Conservation (phyloP, 2,113 vertebrate genomes). For the Microcebus jonahi region DNA sequence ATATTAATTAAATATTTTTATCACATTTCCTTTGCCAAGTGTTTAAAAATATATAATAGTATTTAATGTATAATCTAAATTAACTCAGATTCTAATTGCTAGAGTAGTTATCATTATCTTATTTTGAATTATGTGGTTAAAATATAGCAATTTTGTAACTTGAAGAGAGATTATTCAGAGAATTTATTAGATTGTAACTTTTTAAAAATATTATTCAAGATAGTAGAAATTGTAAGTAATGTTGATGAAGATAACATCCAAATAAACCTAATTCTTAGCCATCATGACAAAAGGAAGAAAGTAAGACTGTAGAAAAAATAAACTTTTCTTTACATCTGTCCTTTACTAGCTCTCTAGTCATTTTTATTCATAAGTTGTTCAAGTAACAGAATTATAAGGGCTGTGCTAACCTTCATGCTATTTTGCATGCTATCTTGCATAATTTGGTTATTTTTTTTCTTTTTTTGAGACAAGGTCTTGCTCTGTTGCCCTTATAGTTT, state of each 20-base stretch:
- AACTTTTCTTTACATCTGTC: neutral
- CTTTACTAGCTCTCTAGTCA: neutral
- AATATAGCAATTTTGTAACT: neutral
- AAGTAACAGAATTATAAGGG: neutral
- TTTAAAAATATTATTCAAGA: neutral
- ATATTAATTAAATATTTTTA: neutral
- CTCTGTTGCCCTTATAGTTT: neutral
- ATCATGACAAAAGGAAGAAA: neutral
- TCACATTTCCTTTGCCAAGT: neutral
- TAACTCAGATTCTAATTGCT: neutral
- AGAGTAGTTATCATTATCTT: neutral
- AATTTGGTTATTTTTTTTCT: neutral
- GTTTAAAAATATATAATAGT: neutral
- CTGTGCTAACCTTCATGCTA: neutral
- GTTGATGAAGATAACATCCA: neutral
- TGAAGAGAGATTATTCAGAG: neutral
- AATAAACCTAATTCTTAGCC: slow-evolving; percentile 8
- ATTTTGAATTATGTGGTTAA: slow-evolving; percentile 28
- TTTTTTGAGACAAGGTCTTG: too few species aligned
- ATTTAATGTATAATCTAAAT: neutral
- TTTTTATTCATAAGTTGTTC: neutral
- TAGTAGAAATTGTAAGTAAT: neutral
- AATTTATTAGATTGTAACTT: neutral
- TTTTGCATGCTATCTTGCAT: neutral
- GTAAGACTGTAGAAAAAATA: neutral